Evolutionary conservation across 2,797 vertebrate genomes (phyloP).

Genomic region (Cynodonichthys magdalenae): DNA sequence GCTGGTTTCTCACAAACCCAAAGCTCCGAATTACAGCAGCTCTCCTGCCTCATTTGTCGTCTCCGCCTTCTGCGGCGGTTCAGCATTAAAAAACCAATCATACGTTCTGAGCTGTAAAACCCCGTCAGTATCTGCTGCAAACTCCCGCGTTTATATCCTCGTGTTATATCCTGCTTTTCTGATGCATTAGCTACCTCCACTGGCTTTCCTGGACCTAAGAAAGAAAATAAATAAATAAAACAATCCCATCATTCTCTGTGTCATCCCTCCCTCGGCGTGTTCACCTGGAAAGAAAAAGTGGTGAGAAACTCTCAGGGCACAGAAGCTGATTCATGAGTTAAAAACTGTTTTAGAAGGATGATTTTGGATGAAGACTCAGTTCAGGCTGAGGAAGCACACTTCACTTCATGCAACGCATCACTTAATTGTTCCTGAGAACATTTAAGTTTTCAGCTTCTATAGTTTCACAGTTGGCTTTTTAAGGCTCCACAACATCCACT

Average conservation of each 20-base stretch:
- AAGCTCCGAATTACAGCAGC: conserved; percentile 13
- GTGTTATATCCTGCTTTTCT: conserved; percentile 11
- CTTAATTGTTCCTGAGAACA: background rate
- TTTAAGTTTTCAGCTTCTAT: background rate
- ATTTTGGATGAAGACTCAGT: background rate
- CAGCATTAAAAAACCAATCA: conserved; percentile 43
- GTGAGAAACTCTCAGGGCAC: conserved; percentile 5
- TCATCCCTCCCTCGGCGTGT: background rate
- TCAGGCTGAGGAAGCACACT: background rate
- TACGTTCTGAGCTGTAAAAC: conserved; percentile 5
- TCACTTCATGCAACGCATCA: background rate
- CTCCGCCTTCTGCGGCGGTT: conserved; percentile 6
- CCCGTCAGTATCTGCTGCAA: conserved; percentile 7
- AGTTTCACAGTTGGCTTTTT: no score
- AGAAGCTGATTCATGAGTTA: background rate
- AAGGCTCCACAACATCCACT: no score
- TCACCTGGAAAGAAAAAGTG: conserved; percentile 23
- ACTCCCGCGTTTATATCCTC: conserved; percentile 23
- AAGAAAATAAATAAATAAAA: no score
- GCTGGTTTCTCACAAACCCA: conserved; percentile 12
- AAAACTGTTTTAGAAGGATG: background rate
- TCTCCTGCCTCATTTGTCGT: conserved; percentile 33
- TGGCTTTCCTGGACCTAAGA: conserved; percentile 13
- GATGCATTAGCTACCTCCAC: conserved; percentile 6
- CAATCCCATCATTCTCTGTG: conserved; percentile 23